Percentiles rank a stretch among this genome's conserved stretches.
Conservation (phyloP, 2,113 vertebrate genomes). For the Nothobranchius furzeri region DNA sequence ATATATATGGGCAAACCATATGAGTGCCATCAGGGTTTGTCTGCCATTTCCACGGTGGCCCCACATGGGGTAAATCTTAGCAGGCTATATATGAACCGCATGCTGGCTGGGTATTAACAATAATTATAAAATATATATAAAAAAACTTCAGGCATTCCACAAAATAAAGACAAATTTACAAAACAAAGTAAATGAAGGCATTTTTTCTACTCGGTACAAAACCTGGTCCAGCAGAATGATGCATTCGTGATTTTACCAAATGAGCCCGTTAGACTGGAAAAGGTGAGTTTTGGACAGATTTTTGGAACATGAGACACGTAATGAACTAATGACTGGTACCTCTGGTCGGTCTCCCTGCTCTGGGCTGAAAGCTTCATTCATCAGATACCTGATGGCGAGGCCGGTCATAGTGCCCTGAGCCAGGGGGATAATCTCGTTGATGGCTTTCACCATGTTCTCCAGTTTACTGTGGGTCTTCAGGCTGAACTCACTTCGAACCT, state of each 20-base stretch:
- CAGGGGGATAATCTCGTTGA: slow-evolving; percentile 88
- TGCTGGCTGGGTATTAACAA: neutral
- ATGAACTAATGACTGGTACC: slow-evolving; percentile 16
- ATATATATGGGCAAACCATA: too few species aligned
- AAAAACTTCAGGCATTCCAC: neutral
- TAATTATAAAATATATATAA: neutral
- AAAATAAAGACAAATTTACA: neutral
- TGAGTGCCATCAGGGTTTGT: too few species aligned
- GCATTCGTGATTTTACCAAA: neutral
- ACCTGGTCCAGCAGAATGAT: neutral
- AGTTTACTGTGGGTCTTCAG: slow-evolving; percentile 83
- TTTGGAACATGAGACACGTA: neutral
- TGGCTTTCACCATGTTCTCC: slow-evolving; percentile 86
- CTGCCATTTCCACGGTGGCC: too few species aligned
- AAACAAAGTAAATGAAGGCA: neutral
- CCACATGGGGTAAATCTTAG: too few species aligned
- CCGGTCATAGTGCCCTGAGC: slow-evolving; percentile 98
- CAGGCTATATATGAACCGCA: too few species aligned
- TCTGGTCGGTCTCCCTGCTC: slow-evolving; percentile 86
- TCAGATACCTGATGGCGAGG: slow-evolving; percentile 91
- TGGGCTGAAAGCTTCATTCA: slow-evolving; percentile 88
- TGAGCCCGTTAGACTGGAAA: neutral
- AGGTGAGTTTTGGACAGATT: neutral
- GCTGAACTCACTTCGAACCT: slow-evolving; percentile 92
- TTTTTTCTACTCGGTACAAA: neutral